Base-by-base conservation (phyloP, 92 coral and sea anemone species). In the Heteractis magnifica region DNA sequence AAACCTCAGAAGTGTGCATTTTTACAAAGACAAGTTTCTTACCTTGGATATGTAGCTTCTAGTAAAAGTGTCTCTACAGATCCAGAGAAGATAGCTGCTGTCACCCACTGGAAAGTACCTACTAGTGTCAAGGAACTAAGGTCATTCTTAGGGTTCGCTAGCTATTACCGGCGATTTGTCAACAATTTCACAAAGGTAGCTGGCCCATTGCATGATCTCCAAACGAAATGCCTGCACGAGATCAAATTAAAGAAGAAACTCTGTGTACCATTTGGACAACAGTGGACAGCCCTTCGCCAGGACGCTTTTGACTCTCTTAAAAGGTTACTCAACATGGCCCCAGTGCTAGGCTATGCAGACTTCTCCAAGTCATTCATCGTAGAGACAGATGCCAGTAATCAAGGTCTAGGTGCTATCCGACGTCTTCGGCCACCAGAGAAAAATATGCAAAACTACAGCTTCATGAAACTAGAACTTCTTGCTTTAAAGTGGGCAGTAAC, bases 371-470 rank as follows among this genome's bases (percentile, higher is more conserved):
- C 87, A 8, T 74, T 90, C 49, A 87, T 92, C 64, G 86, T 26
- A 26, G 1, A 1, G 34, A 26, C 93, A 55, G 87, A 90, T 49
- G 91, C 91, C 75, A 91, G 93, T 52, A 73, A 26, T 26, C 34
- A 26, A 26, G 34, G 34, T 26, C 34, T 26, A 26, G 34, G 34
- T 26, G 34, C 34, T 26, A n/a, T n/a, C n/a, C n/a, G 92, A 56
- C 79, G 89, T 23, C 81, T 92, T 68, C 51, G 91, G 64, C 83
- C 89, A 34, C 16, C 82, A 7, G 91, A 90, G 74, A 81, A 82
- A 79, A 90, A 90, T 70, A 77, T 74, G 77, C 49, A 79, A 34
- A 92, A 90, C 76, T 90, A 87, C 84, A 92, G 95, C 82, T 90
- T 91, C 10, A 90, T 88, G 86, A 85, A 84, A 78, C 74, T 88